Conservation (phyloP, 2,113 vertebrate genomes). For the Rhineura floridana region DNA sequence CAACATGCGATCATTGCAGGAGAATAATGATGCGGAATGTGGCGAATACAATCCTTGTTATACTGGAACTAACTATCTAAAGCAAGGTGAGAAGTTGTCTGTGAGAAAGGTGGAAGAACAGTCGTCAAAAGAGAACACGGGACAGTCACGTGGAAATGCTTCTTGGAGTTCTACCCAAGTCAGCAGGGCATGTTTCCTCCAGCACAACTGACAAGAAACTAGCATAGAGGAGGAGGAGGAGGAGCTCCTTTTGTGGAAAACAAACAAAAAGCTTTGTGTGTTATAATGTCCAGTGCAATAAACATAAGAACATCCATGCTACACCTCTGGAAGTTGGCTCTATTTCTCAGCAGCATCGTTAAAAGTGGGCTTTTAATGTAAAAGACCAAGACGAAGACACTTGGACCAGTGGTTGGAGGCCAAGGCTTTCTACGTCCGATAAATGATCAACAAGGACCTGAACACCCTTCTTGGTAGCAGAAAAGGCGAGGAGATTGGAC, state of each 20-base stretch:
- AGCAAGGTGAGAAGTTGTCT: conserved; percentile 9
- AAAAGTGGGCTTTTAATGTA: conserved; percentile 28
- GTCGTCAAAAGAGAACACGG: conserved; percentile 13
- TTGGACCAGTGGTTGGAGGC: conserved; percentile 21
- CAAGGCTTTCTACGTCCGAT: neutral
- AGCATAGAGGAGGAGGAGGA: neutral
- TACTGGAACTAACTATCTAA: conserved; percentile 25
- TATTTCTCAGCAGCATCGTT: conserved; percentile 28
- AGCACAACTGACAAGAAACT: neutral
- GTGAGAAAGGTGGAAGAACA: conserved; percentile 16
- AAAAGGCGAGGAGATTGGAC: conserved; percentile 15
- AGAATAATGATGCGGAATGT: conserved; percentile 11
- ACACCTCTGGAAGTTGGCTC: conserved; percentile 20
- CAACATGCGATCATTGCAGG: conserved; percentile 16
- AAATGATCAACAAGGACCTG: neutral
- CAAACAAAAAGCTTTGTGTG: neutral
- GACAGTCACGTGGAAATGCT: neutral
- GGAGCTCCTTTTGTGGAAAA: neutral
- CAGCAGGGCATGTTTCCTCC: neutral
- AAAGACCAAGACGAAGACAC: conserved; percentile 33
- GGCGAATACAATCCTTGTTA: conserved; percentile 5
- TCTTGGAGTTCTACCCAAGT: neutral
- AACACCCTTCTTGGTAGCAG: neutral
- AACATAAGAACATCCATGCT: conserved; percentile 21
- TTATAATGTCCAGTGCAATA: conserved; percentile 25